Evolutionary conservation across 2,797 vertebrate species (phyloP), one percentile per base, ranked within the genome.

Genomic region (Rhinoraja longicauda): DNA sequence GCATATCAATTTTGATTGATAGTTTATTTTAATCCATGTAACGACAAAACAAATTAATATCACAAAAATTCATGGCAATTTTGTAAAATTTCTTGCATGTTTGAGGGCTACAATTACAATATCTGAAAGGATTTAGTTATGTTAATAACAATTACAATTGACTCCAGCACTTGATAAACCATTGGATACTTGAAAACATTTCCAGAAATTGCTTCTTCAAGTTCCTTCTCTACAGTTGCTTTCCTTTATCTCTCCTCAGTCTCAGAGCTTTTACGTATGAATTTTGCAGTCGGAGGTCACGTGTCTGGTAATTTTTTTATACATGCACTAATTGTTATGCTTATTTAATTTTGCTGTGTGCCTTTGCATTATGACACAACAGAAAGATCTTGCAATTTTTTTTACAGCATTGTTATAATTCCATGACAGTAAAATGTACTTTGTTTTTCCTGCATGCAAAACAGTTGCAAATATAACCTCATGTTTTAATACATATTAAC

Each of bases 201-300:
- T 70, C 62, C 64, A 84, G 15, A 36, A 36, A 1, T 29, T 86
- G 53, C 4, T 64, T 10, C 70, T 70, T 32, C 17, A 39, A 90
- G 70, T 70, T 70, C 32, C 70, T 26, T 24, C n/a, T 36, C 64
- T 67, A 39, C 24, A 59, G 45, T 57, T 82, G 62, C 21, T 36
- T 90, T 90, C 39, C 53, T 86, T n/a, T 36, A 90, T 90, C 39
- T 90, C 70, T 70, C 62, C 19, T 90, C 64, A 39, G 86, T 90
- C 39, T 59, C 29, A 64, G 86, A 70, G n/a, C 24, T 39, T 90
- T 90, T 70, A 10, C 62, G 32, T 90, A 67, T 90, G 86, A 90
- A 70, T 70, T 90, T 90, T 90, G n/a, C 62, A 67, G 32, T 67
- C 90, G 86, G 64, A 90, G 64, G 32, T 39, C 64, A 15, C 12